Evolutionary conservation across 2,888 invertebrate species (phyloP).

Genomic region (Polydrusus cervinus): DNA sequence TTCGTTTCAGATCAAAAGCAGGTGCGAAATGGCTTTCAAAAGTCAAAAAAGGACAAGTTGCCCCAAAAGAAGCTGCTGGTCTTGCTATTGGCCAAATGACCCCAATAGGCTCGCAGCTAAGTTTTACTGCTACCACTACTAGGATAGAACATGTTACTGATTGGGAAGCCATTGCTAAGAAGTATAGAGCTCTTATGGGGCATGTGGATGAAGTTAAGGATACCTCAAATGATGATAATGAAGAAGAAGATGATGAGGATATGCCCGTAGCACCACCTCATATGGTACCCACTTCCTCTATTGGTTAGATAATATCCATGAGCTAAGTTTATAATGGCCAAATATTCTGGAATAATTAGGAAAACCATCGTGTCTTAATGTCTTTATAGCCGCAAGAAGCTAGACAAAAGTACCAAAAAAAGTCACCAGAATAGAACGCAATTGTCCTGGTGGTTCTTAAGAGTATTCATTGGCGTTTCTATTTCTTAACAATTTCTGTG

Average conservation of each 20-base stretch:
- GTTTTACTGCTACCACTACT: slow-evolving; percentile 83
- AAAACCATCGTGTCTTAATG: too few relatives aligned
- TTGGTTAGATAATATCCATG: slow-evolving; percentile 53
- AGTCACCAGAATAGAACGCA: too few relatives aligned
- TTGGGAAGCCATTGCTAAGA: slow-evolving; percentile 92
- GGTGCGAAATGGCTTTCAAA: slow-evolving; percentile 92
- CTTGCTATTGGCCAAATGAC: slow-evolving; percentile 87
- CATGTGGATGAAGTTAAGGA: slow-evolving; percentile 75
- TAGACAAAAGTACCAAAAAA: too few relatives aligned
- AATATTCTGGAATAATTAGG: too few relatives aligned
- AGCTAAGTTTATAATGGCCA: too few relatives aligned
- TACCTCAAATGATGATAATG: slow-evolving; percentile 64
- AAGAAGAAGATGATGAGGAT: slow-evolving; percentile 66
- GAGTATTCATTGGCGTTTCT: too few relatives aligned
- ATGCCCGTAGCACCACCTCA: slow-evolving; percentile 59
- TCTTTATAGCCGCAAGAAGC: too few relatives aligned
- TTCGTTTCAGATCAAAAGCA: slow-evolving; percentile 77
- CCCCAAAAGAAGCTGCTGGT: slow-evolving; percentile 85
- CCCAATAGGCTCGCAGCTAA: slow-evolving; percentile 88
- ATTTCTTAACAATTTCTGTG: too few relatives aligned
- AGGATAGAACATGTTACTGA: slow-evolving; percentile 93
- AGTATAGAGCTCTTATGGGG: slow-evolving; percentile 86
- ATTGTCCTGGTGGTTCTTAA: too few relatives aligned
- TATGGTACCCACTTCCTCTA: slow-evolving; percentile 57
- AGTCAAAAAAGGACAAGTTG: slow-evolving; percentile 87